These are phyloP conservation scores for Temnothorax nylanderi DNA, from an alignment of 1,140 invertebrate genomes.

Conservation along the genomic window DNA sequence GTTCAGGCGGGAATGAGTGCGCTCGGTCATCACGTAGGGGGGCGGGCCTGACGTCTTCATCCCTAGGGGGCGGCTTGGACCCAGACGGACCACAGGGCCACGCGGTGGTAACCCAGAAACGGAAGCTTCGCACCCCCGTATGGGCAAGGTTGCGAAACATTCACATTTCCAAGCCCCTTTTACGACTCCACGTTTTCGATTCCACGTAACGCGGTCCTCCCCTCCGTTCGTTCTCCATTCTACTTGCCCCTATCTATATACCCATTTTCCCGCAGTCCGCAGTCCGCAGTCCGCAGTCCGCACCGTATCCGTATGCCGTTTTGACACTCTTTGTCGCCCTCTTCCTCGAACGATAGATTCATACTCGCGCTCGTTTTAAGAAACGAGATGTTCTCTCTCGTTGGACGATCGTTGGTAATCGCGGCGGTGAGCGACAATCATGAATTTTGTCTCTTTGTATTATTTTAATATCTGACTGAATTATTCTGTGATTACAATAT, in stretches of 20 bases:
- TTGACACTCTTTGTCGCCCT: constrained; percentile 37
- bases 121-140: constrained; percentile 90
- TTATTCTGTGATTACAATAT: not conserved
- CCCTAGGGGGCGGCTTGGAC: constrained; percentile 80
- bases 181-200: not conserved
- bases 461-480: not conserved
- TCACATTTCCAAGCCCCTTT: constrained; percentile 78
- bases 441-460: not conserved
- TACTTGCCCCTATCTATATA: too few relatives aligned
- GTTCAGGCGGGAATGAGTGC: constrained; percentile 82
- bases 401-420: constrained; percentile 1
- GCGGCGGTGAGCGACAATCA: constrained; percentile 39
- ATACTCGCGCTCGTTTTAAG: constrained; percentile 59
- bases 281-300: not conserved
- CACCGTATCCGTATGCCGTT: constrained; percentile 35
- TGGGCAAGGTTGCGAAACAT: constrained; percentile 89
- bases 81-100: constrained; percentile 83
- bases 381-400: not conserved
- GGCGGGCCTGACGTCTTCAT: constrained; percentile 80
- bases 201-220: not conserved
- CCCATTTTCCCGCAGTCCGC: not conserved
- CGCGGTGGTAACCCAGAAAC: constrained; percentile 86
- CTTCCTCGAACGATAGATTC: constrained; percentile 37
- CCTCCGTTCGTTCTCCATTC: not conserved
- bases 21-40: constrained; percentile 83